These are phyloP conservation scores for Leucoraja erinaceus DNA, from an alignment of 2,113 vertebrate species.

Conservation along the genomic window DNA sequence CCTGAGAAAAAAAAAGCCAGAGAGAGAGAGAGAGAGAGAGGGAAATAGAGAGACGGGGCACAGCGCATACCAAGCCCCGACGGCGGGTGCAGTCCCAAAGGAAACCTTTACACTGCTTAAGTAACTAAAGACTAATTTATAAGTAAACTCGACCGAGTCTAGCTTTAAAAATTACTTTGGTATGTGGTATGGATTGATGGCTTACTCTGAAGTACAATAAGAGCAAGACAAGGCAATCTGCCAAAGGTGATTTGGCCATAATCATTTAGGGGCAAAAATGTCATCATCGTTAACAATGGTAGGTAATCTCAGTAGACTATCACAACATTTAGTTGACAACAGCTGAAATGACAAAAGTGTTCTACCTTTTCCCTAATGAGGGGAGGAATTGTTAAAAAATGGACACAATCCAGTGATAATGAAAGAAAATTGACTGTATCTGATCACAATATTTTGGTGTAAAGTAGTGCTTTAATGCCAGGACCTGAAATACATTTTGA, in stretches of 20 bases:
- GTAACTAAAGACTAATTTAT: background rate
- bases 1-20: no score
- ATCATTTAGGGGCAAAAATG: background rate
- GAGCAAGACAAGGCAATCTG: background rate
- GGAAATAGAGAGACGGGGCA: no score
- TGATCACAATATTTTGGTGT: background rate
- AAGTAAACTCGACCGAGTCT: background rate
- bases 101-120: no score
- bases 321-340: background rate
- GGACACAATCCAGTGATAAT: background rate
- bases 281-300: background rate
- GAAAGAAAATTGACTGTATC: background rate
- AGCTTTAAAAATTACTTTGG: slow-evolving; percentile 9
- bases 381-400: background rate
- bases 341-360: background rate
- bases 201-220: background rate
- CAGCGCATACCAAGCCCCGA: no score
- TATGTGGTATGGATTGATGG: background rate
- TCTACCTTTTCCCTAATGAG: background rate
- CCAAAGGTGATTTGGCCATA: background rate
- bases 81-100: no score
- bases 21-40: no score
- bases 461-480: background rate
- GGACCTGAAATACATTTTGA: background rate
- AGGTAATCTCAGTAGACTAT: background rate